phyloP scores from a whole-genome alignment of 2,113 vertebrate species.

The Amphilophus citrinellus region DNA sequence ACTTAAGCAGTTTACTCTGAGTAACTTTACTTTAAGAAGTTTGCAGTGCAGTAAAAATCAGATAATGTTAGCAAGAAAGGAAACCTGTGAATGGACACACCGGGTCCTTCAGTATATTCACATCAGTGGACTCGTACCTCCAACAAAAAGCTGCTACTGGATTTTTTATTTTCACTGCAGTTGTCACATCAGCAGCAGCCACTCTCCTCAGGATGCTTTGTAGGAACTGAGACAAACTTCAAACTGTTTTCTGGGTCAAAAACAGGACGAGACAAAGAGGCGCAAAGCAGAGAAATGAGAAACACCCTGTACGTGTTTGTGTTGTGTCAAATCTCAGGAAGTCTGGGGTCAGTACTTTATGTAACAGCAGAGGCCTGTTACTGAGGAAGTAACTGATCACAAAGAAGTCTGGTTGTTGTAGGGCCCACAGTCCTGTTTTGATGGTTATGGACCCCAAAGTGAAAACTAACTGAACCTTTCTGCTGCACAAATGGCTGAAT shows the following conservation, averaged over 20 bases:
- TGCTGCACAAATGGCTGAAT: fast-evolving
- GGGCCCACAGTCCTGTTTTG: background rate
- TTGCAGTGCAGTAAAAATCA: fast-evolving
- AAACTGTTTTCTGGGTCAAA: background rate
- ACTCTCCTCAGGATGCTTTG: fast-evolving
- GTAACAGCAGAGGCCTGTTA: fast-evolving
- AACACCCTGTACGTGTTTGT: too few species aligned
- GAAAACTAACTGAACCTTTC: fast-evolving
- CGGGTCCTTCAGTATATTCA: background rate
- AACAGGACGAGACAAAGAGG: background rate
- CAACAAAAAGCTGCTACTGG: background rate
- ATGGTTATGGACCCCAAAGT: fast-evolving
- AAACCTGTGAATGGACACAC: too few species aligned
- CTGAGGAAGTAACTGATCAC: fast-evolving
- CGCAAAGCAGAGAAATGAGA: too few species aligned
- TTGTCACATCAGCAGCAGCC: fast-evolving
- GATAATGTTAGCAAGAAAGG: too few species aligned
- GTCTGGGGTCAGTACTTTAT: background rate
- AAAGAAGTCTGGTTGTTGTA: background rate
- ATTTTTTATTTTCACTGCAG: fast-evolving
- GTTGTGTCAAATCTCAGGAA: background rate
- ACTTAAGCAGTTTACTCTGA: too few species aligned
- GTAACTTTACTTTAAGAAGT: too few species aligned
- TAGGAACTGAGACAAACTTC: fast-evolving
- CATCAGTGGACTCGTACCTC: background rate